Evolutionary conservation across 2,113 vertebrate species (phyloP).

Genomic region (Hyaena hyaena): DNA sequence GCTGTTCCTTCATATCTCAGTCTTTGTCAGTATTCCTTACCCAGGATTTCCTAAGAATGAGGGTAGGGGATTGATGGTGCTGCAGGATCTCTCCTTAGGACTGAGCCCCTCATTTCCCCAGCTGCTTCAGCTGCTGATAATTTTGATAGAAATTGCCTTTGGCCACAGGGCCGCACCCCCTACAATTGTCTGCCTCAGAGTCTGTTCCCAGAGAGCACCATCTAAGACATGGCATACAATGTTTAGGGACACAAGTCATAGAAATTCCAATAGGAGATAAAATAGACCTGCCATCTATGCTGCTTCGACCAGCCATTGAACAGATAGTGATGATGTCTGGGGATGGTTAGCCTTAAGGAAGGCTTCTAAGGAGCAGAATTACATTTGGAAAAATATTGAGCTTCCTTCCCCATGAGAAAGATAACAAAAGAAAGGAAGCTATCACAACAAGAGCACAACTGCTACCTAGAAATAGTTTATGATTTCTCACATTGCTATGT

Average conservation of each 20-base stretch:
- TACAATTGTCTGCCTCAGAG: not conserved
- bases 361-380: not conserved
- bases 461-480: constrained; percentile 71
- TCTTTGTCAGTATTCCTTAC: not conserved
- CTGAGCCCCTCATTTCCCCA: not conserved
- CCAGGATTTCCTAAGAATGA: not conserved
- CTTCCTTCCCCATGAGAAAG: constrained; percentile 8
- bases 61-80: not conserved
- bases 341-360: not conserved
- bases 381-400: not conserved
- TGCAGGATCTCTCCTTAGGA: not conserved
- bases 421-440: constrained; percentile 47
- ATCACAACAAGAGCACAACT: constrained; percentile 58
- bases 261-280: not conserved
- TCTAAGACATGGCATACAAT: not conserved
- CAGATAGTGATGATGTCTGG: not conserved
- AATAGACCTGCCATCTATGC: not conserved
- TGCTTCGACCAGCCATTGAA: not conserved
- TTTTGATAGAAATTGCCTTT: not conserved
- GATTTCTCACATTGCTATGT: constrained; percentile 46
- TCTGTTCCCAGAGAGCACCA: constrained; percentile 8
- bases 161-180: not conserved
- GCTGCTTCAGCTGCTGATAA: not conserved
- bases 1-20: not conserved
- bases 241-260: not conserved